Conservation (phyloP, 2,113 vertebrate genomes). For the Neogale vison region DNA sequence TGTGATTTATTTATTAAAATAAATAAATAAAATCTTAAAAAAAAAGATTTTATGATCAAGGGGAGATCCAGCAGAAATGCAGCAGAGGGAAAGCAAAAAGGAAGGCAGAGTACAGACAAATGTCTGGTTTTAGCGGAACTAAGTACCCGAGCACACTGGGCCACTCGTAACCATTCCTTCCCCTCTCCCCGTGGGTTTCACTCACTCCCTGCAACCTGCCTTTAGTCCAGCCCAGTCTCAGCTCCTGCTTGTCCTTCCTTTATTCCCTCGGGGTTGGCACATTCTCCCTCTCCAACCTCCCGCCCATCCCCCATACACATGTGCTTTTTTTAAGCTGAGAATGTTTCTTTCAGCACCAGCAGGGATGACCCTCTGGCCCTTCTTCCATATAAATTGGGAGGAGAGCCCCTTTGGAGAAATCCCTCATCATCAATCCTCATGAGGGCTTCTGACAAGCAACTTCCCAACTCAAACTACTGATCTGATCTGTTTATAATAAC, state of each 20-base stretch:
- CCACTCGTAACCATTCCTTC: background rate
- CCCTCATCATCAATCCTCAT: background rate
- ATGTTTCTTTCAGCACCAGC: background rate
- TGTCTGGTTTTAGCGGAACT: background rate
- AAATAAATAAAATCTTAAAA: too few species aligned
- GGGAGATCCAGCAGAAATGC: background rate
- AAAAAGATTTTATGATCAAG: background rate
- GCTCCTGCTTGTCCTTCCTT: background rate
- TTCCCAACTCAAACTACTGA: background rate
- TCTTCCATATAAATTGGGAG: background rate
- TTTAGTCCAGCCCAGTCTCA: background rate
- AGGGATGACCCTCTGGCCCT: background rate
- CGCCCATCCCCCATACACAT: background rate
- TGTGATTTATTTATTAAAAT: too few species aligned
- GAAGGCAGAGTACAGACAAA: background rate
- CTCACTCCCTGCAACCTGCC: background rate
- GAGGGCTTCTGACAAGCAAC: background rate
- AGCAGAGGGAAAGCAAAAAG: background rate
- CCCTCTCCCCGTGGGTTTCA: background rate
- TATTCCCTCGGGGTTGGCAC: background rate
- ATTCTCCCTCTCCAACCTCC: background rate
- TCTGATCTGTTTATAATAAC: background rate
- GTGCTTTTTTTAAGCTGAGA: background rate
- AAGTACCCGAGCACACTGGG: background rate
- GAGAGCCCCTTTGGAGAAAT: background rate